Percentiles rank a stretch among this genome's conserved stretches.
phyloP scores from a whole-genome alignment of 2,797 vertebrate genomes.

The Lutjanus campechanus region DNA sequence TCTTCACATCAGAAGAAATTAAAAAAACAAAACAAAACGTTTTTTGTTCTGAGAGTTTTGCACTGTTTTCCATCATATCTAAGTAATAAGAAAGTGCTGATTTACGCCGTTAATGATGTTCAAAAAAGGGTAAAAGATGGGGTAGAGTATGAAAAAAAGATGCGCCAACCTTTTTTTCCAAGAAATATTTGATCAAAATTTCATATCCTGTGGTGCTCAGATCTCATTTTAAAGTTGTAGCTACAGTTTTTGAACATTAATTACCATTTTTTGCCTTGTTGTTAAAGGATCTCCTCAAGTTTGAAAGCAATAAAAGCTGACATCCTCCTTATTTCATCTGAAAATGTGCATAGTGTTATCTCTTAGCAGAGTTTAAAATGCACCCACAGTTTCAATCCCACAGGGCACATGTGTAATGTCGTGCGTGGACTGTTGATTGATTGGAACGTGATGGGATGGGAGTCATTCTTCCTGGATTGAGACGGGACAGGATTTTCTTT shows the following conservation, averaged over 20 bases:
- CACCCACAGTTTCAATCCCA: not conserved
- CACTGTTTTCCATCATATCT: not conserved
- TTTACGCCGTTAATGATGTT: not conserved
- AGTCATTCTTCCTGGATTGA: no score
- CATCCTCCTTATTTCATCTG: not conserved
- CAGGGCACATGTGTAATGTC: no score
- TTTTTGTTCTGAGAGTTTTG: not conserved
- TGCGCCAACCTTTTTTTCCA: not conserved
- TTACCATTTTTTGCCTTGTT: not conserved
- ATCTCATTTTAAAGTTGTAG: constrained; percentile 26
- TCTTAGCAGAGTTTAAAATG: not conserved
- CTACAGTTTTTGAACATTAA: constrained; percentile 2
- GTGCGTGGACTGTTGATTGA: no score
- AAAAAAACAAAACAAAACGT: no score
- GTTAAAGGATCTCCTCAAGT: not conserved
- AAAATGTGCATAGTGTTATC: not conserved
- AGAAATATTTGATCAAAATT: constrained; percentile 20
- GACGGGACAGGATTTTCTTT: no score
- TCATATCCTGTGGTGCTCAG: constrained; percentile 39
- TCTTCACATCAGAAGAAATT: constrained; percentile 1
- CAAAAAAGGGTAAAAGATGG: not conserved
- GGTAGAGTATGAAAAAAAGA: constrained; percentile 12
- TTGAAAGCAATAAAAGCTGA: not conserved
- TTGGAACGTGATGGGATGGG: no score
- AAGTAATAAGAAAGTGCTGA: not conserved